A percentile compares a stretch with the other conserved stretches of the same genome.
Evolutionary conservation across 2,888 invertebrate genomes (phyloP).

Genomic region (Hyposoter dolosus): DNA sequence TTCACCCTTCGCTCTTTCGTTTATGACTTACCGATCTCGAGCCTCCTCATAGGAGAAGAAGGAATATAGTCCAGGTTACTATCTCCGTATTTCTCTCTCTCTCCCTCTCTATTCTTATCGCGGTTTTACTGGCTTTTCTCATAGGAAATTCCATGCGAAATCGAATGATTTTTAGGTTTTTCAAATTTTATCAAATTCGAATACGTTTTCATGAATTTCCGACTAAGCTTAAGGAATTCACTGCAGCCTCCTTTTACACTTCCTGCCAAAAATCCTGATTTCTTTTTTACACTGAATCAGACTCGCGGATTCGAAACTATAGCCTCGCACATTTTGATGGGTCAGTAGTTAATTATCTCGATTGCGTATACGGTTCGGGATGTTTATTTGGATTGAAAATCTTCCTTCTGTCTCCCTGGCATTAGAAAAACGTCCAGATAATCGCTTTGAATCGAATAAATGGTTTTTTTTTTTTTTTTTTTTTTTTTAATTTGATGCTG

Average conservation of each 20-base stretch:
- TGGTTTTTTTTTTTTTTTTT: too few species aligned
- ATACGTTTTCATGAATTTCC: not conserved
- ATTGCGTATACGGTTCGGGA: not conserved
- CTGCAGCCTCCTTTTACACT: not conserved
- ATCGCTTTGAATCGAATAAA: too few species aligned
- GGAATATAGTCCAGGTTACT: conserved; percentile 12
- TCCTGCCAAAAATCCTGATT: not conserved
- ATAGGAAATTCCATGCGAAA: not conserved
- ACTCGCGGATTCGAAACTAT: not conserved
- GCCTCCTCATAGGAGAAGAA: conserved; percentile 32
- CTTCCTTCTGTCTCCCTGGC: too few species aligned
- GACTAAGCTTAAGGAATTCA: not conserved
- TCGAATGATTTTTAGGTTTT: not conserved
- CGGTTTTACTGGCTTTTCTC: not conserved
- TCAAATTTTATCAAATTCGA: not conserved
- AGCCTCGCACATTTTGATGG: not conserved
- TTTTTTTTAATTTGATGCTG: not conserved
- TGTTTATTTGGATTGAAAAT: not conserved
- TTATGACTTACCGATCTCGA: conserved; percentile 50
- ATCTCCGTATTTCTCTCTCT: conserved; percentile 31
- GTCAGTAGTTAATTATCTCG: not conserved
- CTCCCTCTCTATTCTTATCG: not conserved
- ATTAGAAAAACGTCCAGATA: too few species aligned
- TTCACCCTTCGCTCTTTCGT: conserved; percentile 49
- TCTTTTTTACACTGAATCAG: not conserved